Conservation (phyloP, 2,888 invertebrate genomes). For the Ischnura elegans region DNA sequence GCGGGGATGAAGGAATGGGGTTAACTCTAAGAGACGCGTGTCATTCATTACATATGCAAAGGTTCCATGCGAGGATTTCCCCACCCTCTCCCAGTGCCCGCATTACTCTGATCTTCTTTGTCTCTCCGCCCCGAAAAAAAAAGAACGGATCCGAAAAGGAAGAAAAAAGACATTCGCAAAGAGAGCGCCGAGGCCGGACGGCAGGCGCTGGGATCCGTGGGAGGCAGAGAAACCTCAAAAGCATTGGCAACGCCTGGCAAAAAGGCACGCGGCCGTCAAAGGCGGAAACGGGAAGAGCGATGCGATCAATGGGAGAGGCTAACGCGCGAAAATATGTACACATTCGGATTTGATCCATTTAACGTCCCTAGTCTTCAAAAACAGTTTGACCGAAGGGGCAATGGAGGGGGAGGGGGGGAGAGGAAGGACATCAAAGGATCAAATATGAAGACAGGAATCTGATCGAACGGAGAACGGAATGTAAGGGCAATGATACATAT, state of each 20-base stretch:
- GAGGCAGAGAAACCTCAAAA: not conserved
- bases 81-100: not conserved
- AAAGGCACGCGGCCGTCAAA: not conserved
- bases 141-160: not conserved
- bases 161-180: too few relatives aligned
- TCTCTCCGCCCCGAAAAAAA: not conserved
- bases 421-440: not conserved
- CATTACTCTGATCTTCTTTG: not conserved
- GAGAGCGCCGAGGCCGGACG: not conserved
- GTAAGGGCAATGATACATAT: not conserved
- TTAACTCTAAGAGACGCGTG: not conserved
- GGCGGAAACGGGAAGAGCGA: too few relatives aligned
- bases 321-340: not conserved
- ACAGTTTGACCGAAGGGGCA: not conserved
- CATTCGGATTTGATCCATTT: constrained; percentile 20
- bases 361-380: too few relatives aligned
- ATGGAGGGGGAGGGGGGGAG: not conserved
- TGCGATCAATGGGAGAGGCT: too few relatives aligned
- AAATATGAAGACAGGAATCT: not conserved
- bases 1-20: not conserved
- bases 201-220: not conserved
- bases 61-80: not conserved
- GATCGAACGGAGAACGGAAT: not conserved
- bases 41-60: not conserved
- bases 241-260: not conserved